These are phyloP conservation scores for Sebastes hubbsi DNA, from an alignment of 2,797 vertebrate species.

Conservation along the genomic window DNA sequence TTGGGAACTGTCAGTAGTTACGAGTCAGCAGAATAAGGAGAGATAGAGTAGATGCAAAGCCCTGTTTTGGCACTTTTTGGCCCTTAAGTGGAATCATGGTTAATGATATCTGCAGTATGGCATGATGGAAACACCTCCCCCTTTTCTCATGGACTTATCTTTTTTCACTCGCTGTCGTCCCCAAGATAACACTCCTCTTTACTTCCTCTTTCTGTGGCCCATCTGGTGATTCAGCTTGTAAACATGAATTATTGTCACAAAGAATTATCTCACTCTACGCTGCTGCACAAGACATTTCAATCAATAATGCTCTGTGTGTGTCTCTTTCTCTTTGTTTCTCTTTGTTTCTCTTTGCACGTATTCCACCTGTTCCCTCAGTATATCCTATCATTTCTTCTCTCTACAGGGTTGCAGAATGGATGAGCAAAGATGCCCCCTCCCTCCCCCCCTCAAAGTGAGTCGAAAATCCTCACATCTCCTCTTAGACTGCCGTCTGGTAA, in stretches of 20 bases:
- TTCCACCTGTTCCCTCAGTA: conserved; percentile 13
- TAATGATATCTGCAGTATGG: neutral
- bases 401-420: conserved; percentile 92
- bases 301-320: neutral
- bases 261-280: neutral
- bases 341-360: conserved; percentile 8
- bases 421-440: conserved; percentile 86
- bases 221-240: conserved; percentile 43
- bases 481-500: conserved; percentile 36
- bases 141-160: conserved; percentile 29
- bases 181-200: conserved; percentile 1
- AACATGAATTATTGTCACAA: conserved; percentile 29
- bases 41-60: neutral
- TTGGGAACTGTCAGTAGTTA: conserved; percentile 21
- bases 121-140: conserved; percentile 1
- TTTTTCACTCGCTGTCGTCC: neutral
- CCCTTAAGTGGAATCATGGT: neutral
- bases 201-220: conserved; percentile 52
- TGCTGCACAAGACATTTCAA: conserved; percentile 6
- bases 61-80: conserved; percentile 15
- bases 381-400: conserved; percentile 11
- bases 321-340: neutral
- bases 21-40: conserved; percentile 32
- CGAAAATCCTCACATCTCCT: conserved; percentile 51
- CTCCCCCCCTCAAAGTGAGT: conserved; percentile 79